These are phyloP conservation scores for Excalfactoria chinensis DNA, from an alignment of 2,113 vertebrate species.

Conservation along the genomic window DNA sequence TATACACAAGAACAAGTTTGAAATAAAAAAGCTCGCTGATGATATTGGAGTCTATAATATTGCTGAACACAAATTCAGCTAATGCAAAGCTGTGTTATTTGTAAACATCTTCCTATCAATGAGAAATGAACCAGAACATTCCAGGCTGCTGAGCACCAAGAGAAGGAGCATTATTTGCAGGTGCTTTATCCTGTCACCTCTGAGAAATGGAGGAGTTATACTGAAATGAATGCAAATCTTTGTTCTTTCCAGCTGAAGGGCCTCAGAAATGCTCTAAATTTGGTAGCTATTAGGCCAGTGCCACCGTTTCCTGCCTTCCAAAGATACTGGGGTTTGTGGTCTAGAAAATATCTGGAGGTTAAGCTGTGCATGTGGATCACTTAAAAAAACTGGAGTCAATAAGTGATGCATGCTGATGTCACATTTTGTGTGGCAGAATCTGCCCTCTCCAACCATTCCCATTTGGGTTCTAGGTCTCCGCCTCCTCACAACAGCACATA, in stretches of 20 bases:
- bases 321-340: background rate
- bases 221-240: background rate
- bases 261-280: background rate
- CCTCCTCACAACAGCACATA: background rate
- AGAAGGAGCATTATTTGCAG: background rate
- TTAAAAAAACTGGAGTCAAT: background rate
- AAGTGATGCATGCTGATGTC: background rate
- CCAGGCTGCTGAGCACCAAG: background rate
- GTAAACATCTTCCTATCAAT: background rate
- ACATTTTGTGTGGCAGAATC: background rate
- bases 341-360: background rate
- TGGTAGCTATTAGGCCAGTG: background rate
- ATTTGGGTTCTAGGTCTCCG: rapidly evolving
- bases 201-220: background rate
- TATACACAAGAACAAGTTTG: background rate
- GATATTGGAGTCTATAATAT: background rate
- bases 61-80: background rate
- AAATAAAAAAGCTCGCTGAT: background rate
- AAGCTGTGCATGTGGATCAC: background rate
- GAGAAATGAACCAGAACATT: background rate
- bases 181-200: background rate
- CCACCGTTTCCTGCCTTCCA: background rate
- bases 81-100: background rate
- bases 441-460: background rate
- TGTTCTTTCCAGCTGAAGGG: background rate